Conservation (phyloP, 1,140 invertebrate species). For the Zaprionus kolodkinae region DNA sequence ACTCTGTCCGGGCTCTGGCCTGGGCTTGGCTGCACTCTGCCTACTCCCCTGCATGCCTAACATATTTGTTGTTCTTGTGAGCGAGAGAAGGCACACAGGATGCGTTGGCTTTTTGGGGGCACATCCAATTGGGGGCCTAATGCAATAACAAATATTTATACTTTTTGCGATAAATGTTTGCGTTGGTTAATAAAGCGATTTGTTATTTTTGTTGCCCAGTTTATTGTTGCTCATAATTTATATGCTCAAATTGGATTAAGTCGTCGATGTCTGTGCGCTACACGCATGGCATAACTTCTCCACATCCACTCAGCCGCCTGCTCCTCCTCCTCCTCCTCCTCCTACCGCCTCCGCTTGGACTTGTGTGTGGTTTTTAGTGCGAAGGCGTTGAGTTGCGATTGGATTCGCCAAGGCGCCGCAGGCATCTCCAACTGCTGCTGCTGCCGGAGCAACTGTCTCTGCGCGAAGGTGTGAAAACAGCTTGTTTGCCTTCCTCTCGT, state of each 20-base stretch:
- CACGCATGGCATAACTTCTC: slow-evolving; percentile 36
- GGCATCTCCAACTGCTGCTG: slow-evolving; percentile 27
- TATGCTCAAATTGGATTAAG: slow-evolving; percentile 80
- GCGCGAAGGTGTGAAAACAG: slow-evolving; percentile 60
- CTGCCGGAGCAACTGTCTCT: slow-evolving; percentile 29
- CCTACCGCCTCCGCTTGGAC: neutral
- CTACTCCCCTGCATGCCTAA: slow-evolving; percentile 24
- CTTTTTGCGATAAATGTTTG: slow-evolving; percentile 83
- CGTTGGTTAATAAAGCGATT: slow-evolving; percentile 83
- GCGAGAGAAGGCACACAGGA: slow-evolving; percentile 18
- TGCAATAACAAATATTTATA: slow-evolving; percentile 83
- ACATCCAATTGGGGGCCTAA: slow-evolving; percentile 49
- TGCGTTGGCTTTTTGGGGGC: slow-evolving; percentile 31
- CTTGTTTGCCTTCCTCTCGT: neutral
- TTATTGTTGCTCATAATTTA: slow-evolving; percentile 72
- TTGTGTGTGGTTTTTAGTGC: slow-evolving; percentile 35
- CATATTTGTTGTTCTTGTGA: slow-evolving; percentile 17
- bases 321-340: neutral
- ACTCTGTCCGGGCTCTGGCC: neutral
- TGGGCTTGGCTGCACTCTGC: neutral
- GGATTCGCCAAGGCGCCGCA: slow-evolving; percentile 62
- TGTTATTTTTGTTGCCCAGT: slow-evolving; percentile 62
- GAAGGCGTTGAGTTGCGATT: slow-evolving; percentile 47
- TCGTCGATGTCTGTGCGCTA: slow-evolving; percentile 33
- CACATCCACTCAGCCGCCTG: neutral